Base-by-base conservation (phyloP, 2,113 vertebrate genomes). In the Solea solea region DNA sequence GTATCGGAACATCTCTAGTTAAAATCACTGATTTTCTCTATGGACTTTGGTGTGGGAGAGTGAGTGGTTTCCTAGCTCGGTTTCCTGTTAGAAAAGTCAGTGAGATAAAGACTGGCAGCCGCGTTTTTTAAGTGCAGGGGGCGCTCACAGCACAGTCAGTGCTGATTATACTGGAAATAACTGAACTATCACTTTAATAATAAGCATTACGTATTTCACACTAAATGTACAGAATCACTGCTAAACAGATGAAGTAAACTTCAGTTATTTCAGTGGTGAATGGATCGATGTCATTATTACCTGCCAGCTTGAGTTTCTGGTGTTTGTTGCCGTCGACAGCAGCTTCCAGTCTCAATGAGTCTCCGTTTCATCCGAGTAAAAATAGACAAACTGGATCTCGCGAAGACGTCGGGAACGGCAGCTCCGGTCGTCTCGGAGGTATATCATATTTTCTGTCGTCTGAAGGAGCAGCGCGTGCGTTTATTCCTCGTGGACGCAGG, bases 301-400 rank as follows among this genome's bases (percentile, higher is more conserved):
- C 42, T 9, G 21, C 45, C 44, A 16, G 66, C 51, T 71, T 51
- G 27, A 13, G 56, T 72, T 72, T 21, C 68, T 48, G 74, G 52
- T 74, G 78, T 60, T 21, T n/a, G 50, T 59, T 66, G 34, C 58
- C 40, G 61, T 61, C 80, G 25, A 69, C 15, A 9, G 14, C 44
- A 0, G 72, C 62, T 79, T 82, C 60, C 71, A 63, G 51, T 57
- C 67, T 67, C 15, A 42, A 2, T 5, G 21, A 53, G 76, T 58
- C 68, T 86, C 78, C 3, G 21, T 86, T 79, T 25, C 78, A 61
- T 8, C 39, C 70, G 12, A 1, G 63, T 76, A 86, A 83, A 85
- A 87, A 89, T 81, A 81, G 77, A 78, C 62, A 50, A 78, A 76
- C 69, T 0, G 14, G 82, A 87, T 89, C 77, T 63, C 1, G 16